Percentiles rank a stretch among this genome's conserved stretches.
These are phyloP conservation scores for Trididemnum miniatum DNA, from an alignment of 23 tunicate species.

Conservation along the genomic window DNA sequence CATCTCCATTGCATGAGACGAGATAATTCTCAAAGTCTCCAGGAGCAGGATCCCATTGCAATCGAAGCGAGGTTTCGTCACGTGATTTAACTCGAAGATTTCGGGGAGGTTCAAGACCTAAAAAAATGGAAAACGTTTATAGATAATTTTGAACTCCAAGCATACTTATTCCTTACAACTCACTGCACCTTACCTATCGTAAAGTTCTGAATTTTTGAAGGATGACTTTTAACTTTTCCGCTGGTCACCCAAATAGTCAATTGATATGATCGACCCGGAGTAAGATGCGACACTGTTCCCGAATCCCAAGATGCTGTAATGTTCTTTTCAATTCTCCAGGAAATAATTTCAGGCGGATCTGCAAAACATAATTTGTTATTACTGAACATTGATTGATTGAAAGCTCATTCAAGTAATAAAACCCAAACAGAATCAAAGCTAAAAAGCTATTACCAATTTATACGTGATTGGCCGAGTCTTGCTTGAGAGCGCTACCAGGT, in stretches of 20 bases:
- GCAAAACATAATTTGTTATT: too few species aligned
- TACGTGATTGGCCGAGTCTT: too few species aligned
- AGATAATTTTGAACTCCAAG: too few species aligned
- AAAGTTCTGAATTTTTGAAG: neutral
- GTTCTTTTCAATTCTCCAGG: slow-evolving; percentile 4
- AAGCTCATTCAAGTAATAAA: too few species aligned
- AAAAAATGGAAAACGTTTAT: too few species aligned
- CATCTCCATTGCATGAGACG: slow-evolving; percentile 25
- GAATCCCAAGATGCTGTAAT: neutral
- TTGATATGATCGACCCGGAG: slow-evolving; percentile 18
- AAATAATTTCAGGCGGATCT: neutral
- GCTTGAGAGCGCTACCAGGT: too few species aligned
- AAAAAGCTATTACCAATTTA: too few species aligned
- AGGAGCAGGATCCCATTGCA: slow-evolving; percentile 37
- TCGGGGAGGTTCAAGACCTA: slow-evolving; percentile 30
- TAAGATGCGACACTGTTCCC: neutral
- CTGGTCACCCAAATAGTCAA: slow-evolving; percentile 9
- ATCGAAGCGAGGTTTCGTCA: neutral
- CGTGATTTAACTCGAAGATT: slow-evolving; percentile 20
- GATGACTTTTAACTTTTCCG: neutral
- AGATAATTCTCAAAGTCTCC: slow-evolving; percentile 31
- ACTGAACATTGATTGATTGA: too few species aligned
- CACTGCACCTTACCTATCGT: slow-evolving; percentile 5
- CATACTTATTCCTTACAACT: too few species aligned
- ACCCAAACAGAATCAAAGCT: too few species aligned